These are phyloP conservation scores for Cathartes aura DNA, from an alignment of 2,113 vertebrate genomes.

Conservation along the genomic window DNA sequence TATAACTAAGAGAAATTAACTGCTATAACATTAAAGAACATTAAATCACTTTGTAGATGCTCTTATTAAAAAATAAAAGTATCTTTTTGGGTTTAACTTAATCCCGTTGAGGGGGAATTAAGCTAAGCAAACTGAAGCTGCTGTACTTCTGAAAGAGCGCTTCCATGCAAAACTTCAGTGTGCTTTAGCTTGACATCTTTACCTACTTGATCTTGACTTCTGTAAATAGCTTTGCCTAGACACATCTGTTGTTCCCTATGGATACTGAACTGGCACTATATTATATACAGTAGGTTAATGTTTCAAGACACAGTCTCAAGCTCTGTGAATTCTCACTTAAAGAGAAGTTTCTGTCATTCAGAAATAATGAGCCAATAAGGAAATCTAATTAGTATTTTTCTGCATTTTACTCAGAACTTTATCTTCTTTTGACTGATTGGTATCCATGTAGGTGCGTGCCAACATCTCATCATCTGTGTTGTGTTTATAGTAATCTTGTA, in stretches of 20 bases:
- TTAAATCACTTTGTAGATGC: neutral
- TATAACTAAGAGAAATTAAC: neutral
- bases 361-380: neutral
- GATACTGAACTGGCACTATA: neutral
- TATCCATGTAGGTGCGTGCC: neutral
- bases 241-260: neutral
- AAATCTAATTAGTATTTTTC: neutral
- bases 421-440: neutral
- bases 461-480: neutral
- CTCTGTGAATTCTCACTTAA: neutral
- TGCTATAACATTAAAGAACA: neutral
- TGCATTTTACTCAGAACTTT: neutral
- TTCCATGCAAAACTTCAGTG: neutral
- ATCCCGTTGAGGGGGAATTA: conserved; percentile 18
- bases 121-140: conserved; percentile 7
- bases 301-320: neutral
- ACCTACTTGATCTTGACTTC: conserved; percentile 5
- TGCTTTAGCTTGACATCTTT: neutral
- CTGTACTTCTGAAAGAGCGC: neutral
- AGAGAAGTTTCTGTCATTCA: neutral
- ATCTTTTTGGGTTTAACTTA: neutral
- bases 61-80: neutral
- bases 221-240: neutral
- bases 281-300: neutral
- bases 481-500: neutral